Evolutionary conservation across 2,888 invertebrate genomes (phyloP).

Genomic region (Leucophora obtusa): DNA sequence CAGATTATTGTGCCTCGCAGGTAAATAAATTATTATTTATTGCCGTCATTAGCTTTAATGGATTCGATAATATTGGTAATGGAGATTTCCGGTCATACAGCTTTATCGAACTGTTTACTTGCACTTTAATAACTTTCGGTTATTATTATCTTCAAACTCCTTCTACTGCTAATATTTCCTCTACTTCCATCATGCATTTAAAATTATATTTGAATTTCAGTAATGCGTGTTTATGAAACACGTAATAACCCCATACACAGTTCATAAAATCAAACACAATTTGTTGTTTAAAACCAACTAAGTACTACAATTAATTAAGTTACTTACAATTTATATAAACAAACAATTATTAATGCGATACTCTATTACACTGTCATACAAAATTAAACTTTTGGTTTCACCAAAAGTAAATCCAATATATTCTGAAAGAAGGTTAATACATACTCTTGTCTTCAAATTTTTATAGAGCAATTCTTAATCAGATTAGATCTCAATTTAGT

Average conservation of each 20-base stretch:
- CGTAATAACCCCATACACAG: background rate
- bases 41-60: conserved; percentile 64
- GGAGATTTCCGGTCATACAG: conserved; percentile 38
- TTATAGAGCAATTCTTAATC: too few relatives aligned
- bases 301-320: too few relatives aligned
- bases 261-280: too few relatives aligned
- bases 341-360: too few relatives aligned
- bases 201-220: background rate
- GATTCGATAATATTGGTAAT: conserved; percentile 50
- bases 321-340: too few relatives aligned
- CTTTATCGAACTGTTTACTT: conserved; percentile 26
- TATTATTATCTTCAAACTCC: conserved; percentile 5
- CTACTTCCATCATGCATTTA: background rate
- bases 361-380: too few relatives aligned
- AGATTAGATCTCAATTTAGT: too few relatives aligned
- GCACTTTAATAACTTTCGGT: background rate
- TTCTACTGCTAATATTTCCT: background rate
- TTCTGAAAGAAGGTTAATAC: too few relatives aligned
- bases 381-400: too few relatives aligned
- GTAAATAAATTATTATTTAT: conserved; percentile 67
- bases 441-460: too few relatives aligned
- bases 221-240: background rate
- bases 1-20: conserved; percentile 51
- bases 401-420: too few relatives aligned
- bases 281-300: too few relatives aligned